Evolutionary conservation across 2,797 vertebrate species (phyloP).

Genomic region (Phoebastria nigripes): DNA sequence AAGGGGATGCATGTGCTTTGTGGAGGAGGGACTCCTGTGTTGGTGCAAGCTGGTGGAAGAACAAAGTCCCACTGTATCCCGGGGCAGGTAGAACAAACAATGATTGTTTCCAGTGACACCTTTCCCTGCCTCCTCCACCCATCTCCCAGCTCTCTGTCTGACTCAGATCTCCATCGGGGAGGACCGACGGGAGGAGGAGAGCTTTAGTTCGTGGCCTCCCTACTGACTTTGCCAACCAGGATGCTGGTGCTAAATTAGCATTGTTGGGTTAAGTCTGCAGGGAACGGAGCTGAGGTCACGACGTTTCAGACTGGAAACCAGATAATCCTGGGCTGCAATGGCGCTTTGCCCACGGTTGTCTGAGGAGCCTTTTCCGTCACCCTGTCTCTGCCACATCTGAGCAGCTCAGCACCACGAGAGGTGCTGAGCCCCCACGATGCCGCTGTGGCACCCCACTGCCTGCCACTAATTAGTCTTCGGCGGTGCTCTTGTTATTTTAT

Average conservation of each 20-base stretch:
- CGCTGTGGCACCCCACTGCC: not conserved
- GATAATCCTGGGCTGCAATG: not conserved
- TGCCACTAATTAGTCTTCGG: not conserved
- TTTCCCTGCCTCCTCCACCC: not conserved
- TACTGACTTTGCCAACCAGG: not conserved
- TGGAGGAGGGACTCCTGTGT: not conserved
- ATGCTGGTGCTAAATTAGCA: not conserved
- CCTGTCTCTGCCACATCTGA: not conserved
- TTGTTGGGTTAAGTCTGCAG: not conserved
- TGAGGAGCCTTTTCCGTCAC: not conserved
- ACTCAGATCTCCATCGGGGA: not conserved
- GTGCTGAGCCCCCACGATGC: rapidly evolving
- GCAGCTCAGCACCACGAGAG: not conserved
- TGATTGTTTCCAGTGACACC: slow-evolving; percentile 8
- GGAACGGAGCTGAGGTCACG: not conserved
- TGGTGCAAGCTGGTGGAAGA: not conserved
- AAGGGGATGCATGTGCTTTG: not conserved
- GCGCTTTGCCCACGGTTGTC: not conserved
- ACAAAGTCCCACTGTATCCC: not conserved
- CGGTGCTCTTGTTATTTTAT: not conserved
- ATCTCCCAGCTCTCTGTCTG: not conserved
- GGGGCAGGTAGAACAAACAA: not conserved
- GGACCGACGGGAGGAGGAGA: not conserved
- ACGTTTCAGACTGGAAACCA: not conserved
- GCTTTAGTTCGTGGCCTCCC: not conserved